phyloP scores from a whole-genome alignment of 35 echinoderm and acorn worm species.

The Anneissia japonica region DNA sequence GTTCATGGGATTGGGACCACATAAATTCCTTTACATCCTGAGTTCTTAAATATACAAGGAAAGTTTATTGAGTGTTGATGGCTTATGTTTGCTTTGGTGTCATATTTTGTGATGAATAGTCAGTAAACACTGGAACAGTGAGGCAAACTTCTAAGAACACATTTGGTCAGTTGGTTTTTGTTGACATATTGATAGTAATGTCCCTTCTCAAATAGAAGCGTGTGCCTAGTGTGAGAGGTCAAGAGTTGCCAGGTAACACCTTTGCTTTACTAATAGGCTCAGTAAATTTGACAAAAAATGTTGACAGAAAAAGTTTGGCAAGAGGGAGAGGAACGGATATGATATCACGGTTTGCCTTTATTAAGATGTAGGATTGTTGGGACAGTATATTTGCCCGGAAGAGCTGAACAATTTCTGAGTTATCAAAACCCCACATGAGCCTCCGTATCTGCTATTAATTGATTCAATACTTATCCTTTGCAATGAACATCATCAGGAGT shows the following conservation, averaged over 20 bases:
- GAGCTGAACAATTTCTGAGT: no score
- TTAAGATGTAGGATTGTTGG: not conserved
- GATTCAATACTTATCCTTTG: no score
- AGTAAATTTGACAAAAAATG: not conserved
- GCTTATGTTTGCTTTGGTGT: not conserved
- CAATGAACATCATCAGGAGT: no score
- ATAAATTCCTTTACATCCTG: not conserved
- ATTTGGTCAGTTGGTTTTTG: not conserved
- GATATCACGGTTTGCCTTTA: not conserved
- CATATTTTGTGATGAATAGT: not conserved
- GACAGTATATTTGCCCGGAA: not conserved
- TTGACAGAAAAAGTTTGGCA: not conserved
- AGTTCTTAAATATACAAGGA: not conserved
- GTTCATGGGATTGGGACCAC: not conserved
- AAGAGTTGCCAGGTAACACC: not conserved
- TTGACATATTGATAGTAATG: not conserved
- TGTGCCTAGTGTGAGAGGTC: not conserved
- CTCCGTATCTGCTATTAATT: no score
- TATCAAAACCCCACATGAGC: no score
- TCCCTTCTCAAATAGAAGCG: not conserved
- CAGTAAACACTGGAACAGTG: not conserved
- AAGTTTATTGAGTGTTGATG: not conserved
- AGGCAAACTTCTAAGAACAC: not conserved
- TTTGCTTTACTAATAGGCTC: not conserved
- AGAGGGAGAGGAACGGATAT: not conserved